Conservation (phyloP, 1,140 invertebrate genomes). For the Lerema accius region DNA sequence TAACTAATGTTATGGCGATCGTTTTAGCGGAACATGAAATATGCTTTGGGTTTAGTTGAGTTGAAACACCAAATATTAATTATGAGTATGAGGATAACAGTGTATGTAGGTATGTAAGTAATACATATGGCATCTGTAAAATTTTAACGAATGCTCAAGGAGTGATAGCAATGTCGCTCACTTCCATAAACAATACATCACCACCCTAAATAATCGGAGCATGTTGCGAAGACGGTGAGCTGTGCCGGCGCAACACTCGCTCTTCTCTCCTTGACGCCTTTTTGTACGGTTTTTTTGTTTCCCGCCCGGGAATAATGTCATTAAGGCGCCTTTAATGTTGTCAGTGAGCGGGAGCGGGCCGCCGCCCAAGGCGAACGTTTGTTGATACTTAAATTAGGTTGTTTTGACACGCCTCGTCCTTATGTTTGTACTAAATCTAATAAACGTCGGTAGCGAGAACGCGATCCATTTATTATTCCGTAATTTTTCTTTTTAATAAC, state of each 20-base stretch:
- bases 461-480: slow-evolving; percentile 69
- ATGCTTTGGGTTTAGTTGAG: too few species aligned
- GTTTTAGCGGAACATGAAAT: too few species aligned
- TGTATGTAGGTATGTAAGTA: too few species aligned
- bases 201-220: slow-evolving; percentile 62
- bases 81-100: too few species aligned
- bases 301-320: slow-evolving; percentile 81
- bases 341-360: slow-evolving; percentile 68
- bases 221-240: slow-evolving; percentile 43
- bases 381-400: slow-evolving; percentile 83
- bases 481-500: slow-evolving; percentile 21
- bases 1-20: too few species aligned
- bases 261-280: slow-evolving; percentile 67
- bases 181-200: slow-evolving; percentile 66
- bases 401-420: slow-evolving; percentile 80
- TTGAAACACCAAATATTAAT: too few species aligned
- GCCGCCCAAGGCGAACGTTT: slow-evolving; percentile 80
- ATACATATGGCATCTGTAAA: not conserved
- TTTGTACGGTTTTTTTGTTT: slow-evolving; percentile 72
- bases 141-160: slow-evolving; percentile 5
- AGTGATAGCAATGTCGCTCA: slow-evolving; percentile 14
- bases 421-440: slow-evolving; percentile 82
- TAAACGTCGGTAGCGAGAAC: slow-evolving; percentile 72
- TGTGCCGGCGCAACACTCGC: slow-evolving; percentile 42
- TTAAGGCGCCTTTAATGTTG: slow-evolving; percentile 82